Base-by-base conservation (phyloP, 2,113 vertebrate species). In the Cyprinodon variegatus region DNA sequence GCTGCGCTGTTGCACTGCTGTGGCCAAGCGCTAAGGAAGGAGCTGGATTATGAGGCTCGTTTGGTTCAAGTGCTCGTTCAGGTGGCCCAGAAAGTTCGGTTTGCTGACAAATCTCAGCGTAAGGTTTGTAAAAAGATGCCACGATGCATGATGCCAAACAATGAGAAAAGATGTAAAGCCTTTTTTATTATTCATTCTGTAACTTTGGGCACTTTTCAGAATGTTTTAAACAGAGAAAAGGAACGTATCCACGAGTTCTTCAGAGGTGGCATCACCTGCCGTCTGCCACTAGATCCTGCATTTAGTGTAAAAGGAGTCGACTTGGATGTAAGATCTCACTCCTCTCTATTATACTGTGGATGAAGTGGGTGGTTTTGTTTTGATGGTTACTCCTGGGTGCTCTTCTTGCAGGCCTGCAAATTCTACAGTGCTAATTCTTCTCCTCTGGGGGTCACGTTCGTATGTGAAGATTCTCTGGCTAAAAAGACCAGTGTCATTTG, bases 371-470 rank as follows among this genome's bases (percentile, higher is more conserved):
- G 37, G 57, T 68, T 74, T 39, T 1, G 9, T 1, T 3, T 0
- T 4, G 57, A 13, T 70, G 3, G 50, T 80, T 39, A 41, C 22
- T 50, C 12, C 72, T 45, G 83, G 12, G 61, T 61, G 4, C 79
- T 36, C 78, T 46, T 17, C 15, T 10, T 0, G 2, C 88, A 98
- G 97, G 94, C 95, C 84, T 98, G 96, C 78, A 97, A 95, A 76
- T 96, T 97, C 80, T 97, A 96, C 94, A 98, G 95, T 87, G 98
- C 97, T 74, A 97, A 98, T 0, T 95, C 97, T 0, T 96, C 96
- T 11, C 97, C 97, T 38, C 91, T 98, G 72, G 96, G 95, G 85
- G 94, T 98, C 1, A 93, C 96, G 76, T 98, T 98, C 92, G 93
- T 96, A 85, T 96, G 96, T 0, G 91, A 94, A 2, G 97, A 98